These are phyloP conservation scores for Platyura marginata DNA, from an alignment of 1,140 invertebrate species.

Conservation along the genomic window DNA sequence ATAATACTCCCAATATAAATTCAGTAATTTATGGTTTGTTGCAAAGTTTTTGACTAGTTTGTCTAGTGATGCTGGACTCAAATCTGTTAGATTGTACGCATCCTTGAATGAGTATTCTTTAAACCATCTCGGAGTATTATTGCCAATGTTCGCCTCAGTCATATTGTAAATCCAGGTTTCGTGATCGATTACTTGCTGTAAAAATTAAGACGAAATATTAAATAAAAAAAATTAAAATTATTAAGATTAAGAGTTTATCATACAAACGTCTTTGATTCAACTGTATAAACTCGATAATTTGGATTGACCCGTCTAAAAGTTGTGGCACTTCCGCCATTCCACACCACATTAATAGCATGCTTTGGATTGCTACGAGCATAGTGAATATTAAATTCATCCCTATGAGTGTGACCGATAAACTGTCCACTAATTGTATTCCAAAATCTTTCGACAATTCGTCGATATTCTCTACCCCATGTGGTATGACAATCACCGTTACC, in stretches of 20 bases:
- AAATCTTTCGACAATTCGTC: slow-evolving; percentile 76
- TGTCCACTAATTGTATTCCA: slow-evolving; percentile 79
- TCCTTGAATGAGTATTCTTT: slow-evolving; percentile 49
- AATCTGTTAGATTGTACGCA: slow-evolving; percentile 32
- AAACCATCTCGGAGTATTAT: slow-evolving; percentile 36
- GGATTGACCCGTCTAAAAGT: slow-evolving; percentile 48
- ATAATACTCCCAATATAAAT: background rate
- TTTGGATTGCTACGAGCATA: background rate
- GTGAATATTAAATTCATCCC: slow-evolving; percentile 63
- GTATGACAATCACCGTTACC: slow-evolving; percentile 80
- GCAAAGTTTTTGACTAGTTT: slow-evolving; percentile 29
- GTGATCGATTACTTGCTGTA: slow-evolving; percentile 30
- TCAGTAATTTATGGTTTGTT: slow-evolving; percentile 10
- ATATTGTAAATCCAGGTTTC: slow-evolving; percentile 62
- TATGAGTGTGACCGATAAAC: slow-evolving; percentile 93
- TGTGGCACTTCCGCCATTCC: slow-evolving; percentile 56
- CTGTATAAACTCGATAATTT: slow-evolving; percentile 57
- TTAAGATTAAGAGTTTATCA: slow-evolving; percentile 22
- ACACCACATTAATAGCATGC: background rate
- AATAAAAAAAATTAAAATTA: slow-evolving; percentile 6
- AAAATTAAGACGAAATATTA: background rate
- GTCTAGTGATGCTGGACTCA: slow-evolving; percentile 27
- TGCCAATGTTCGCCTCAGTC: slow-evolving; percentile 44
- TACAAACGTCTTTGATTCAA: slow-evolving; percentile 40
- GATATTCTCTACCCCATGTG: slow-evolving; percentile 84